Evolutionary conservation across 1,140 invertebrate genomes (phyloP).

Genomic region (Heliconius hewitsoni): DNA sequence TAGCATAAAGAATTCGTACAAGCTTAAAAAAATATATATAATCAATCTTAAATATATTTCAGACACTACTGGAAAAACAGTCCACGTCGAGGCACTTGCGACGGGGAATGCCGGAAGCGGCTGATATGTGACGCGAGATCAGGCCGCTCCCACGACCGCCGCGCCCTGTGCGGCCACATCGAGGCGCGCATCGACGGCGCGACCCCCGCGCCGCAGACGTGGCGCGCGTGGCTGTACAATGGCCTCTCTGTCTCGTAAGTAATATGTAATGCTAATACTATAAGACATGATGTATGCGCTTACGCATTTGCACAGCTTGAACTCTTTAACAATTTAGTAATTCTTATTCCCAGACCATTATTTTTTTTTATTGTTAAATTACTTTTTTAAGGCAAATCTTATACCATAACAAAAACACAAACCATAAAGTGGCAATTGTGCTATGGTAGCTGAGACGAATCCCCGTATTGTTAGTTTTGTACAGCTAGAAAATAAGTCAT

Average conservation of each 20-base stretch:
- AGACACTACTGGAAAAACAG: constrained; percentile 95
- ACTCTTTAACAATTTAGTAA: constrained; percentile 1
- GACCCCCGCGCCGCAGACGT: constrained; percentile 86
- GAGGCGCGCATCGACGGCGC: constrained; percentile 88
- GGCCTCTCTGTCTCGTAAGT: constrained; percentile 93
- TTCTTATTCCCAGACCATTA: background rate
- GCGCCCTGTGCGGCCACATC: constrained; percentile 89
- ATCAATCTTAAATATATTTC: background rate
- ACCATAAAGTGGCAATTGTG: too few species aligned
- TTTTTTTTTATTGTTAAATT: too few species aligned
- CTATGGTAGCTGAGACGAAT: too few species aligned
- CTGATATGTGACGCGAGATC: constrained; percentile 92
- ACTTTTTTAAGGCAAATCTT: too few species aligned
- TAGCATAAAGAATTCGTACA: too few species aligned
- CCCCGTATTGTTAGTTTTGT: background rate
- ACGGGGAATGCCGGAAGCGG: constrained; percentile 91
- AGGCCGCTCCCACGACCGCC: constrained; percentile 92
- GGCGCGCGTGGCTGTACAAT: constrained; percentile 92
- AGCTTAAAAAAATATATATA: background rate
- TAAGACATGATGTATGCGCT: background rate
- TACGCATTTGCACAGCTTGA: constrained; percentile 4
- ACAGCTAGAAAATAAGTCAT: background rate
- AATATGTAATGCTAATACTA: constrained; percentile 6
- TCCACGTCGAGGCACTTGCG: constrained; percentile 88
- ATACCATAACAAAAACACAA: too few species aligned